These are phyloP conservation scores for Hyperopisus bebe DNA, from an alignment of 2,113 vertebrate species.

Conservation along the genomic window DNA sequence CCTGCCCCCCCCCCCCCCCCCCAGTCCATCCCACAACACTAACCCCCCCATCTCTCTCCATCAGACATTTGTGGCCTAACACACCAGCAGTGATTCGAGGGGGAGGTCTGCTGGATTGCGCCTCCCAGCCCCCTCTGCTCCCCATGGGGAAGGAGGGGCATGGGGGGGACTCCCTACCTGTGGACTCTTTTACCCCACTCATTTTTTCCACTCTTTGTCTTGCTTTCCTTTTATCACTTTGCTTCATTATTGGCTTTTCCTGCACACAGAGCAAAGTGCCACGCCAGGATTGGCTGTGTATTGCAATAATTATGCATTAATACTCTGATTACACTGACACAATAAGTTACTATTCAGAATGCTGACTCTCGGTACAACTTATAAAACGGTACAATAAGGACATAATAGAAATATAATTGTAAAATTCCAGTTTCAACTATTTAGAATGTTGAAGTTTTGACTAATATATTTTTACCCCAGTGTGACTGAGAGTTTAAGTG, in stretches of 20 bases:
- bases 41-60: background rate
- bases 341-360: background rate
- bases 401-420: background rate
- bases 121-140: background rate
- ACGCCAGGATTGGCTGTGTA: background rate
- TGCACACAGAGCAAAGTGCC: background rate
- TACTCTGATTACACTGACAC: background rate
- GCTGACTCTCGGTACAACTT: background rate
- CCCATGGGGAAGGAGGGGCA: background rate
- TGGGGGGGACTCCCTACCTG: background rate
- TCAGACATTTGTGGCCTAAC: constrained; percentile 17
- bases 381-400: background rate
- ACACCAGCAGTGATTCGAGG: constrained; percentile 14
- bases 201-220: background rate
- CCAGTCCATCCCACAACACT: background rate
- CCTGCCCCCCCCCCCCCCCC: background rate
- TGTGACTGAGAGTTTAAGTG: background rate
- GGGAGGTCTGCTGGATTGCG: no score
- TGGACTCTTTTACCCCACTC: background rate
- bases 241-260: background rate
- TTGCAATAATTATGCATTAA: background rate
- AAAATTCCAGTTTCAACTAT: background rate
- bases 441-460: background rate
- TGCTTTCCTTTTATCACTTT: background rate
- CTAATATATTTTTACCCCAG: background rate